Evolutionary conservation across 2,888 invertebrate species (phyloP), one percentile per base, ranked within the genome.

Genomic region (Luperina nickerlii): DNA sequence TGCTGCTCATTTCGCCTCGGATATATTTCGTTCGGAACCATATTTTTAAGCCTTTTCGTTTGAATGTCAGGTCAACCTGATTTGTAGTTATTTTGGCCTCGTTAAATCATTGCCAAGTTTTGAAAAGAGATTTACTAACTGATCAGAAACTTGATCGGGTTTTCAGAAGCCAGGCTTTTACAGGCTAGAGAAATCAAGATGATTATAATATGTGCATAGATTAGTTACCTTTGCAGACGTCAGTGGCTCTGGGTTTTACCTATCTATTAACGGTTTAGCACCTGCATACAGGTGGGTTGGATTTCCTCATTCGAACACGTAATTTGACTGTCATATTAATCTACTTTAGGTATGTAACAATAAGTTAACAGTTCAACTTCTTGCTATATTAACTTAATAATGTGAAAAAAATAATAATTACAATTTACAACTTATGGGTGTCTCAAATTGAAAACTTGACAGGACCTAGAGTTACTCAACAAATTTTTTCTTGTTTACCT

Each of bases 301-400:
- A 85, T 84, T 83, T 83, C 85, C 83, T 84, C 60, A 51, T 45
- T 54, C 15, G 42, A 45, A 45, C 71, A 63, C 38, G 57, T 74
- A 15, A 7, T 24, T 62, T 38, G 13, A 38, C 38, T 38, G 38
- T 5, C 38, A 38, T 60, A 45, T 32, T 45, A 57, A 75, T 48
- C 20, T 9, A 60, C 20, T 75, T 38, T 42, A 42, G 27, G 20
- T 20, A 75, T 3, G 5, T 15, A 32, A 27, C 11, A 27, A n/a
- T 27, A 54, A 54, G 38, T 6, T 51, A 32, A 24, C 27, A 27
- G 15, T 24, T 76, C 32, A n/a, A 9, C n/a, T 62, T 27, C 15
- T 48, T 51, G 20, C 27, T 38, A 38, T 24, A 38, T 54, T 18
- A 13, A 38, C n/a, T n/a, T 5, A 27, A 60, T n/a, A n/a, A 67